Percentiles rank a stretch among this genome's conserved stretches.
phyloP scores from a whole-genome alignment of 2,888 invertebrate species.

The Agrotis puta region DNA sequence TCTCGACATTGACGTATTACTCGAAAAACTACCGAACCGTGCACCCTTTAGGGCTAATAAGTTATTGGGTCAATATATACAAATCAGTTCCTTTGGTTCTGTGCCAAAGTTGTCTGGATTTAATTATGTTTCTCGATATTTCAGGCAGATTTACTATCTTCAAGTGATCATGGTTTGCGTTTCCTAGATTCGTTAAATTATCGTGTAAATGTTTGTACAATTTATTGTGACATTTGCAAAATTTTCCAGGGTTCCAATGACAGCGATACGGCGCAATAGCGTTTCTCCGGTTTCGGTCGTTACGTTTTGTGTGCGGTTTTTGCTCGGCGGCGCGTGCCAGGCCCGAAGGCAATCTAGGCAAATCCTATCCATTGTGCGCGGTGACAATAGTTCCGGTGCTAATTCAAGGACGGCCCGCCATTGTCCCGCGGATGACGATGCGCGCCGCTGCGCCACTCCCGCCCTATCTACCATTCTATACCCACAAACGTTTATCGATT shows the following conservation, averaged over 20 bases:
- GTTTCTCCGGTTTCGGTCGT: constrained; percentile 61
- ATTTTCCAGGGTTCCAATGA: constrained; percentile 34
- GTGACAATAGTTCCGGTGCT: constrained; percentile 87
- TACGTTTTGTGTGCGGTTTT: constrained; percentile 73
- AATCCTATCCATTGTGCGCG: constrained; percentile 86
- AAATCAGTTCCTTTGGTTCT: constrained; percentile 50
- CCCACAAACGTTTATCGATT: constrained; percentile 64
- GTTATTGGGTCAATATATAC: constrained; percentile 65
- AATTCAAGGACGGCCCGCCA: constrained; percentile 86
- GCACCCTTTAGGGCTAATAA: constrained; percentile 58
- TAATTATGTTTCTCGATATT: constrained; percentile 46
- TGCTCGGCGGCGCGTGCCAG: constrained; percentile 77
- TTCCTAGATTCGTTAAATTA: constrained; percentile 25
- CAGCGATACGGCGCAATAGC: constrained; percentile 39
- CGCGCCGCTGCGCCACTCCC: constrained; percentile 70
- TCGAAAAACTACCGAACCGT: constrained; percentile 61
- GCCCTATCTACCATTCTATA: constrained; percentile 60
- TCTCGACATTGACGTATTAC: constrained; percentile 71
- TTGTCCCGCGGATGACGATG: constrained; percentile 78
- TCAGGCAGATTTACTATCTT: constrained; percentile 20
- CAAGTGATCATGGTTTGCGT: constrained; percentile 25
- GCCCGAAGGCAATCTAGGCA: constrained; percentile 80
- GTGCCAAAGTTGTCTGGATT: constrained; percentile 50
- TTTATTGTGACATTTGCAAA: constrained; percentile 18
- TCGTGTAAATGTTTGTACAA: constrained; percentile 20